Evolutionary conservation across 2,888 invertebrate genomes (phyloP).

Genomic region (Neelides folsomi): DNA sequence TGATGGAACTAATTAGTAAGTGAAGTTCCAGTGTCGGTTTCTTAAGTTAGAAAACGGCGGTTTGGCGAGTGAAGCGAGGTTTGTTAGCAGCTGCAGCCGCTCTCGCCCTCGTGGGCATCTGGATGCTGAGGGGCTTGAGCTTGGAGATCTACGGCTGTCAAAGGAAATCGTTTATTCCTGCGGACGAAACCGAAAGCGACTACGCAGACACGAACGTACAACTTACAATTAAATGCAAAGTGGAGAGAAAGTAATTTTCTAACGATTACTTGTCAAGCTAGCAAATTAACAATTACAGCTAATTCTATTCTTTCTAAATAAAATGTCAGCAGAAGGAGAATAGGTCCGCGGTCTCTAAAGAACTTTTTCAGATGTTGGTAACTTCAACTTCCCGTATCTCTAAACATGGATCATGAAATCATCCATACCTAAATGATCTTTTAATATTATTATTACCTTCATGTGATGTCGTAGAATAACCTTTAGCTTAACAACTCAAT

Average conservation of each 20-base stretch:
- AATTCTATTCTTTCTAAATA: background rate
- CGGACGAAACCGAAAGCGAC: background rate
- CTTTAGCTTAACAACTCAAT: too few species aligned
- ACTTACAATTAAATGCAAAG: constrained; percentile 2
- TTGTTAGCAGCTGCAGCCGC: constrained; percentile 67
- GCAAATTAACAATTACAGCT: background rate
- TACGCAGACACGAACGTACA: constrained; percentile 17
- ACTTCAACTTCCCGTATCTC: too few species aligned
- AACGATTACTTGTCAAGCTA: background rate
- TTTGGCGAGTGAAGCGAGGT: background rate
- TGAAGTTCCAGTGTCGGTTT: too few species aligned
- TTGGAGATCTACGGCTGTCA: constrained; percentile 65
- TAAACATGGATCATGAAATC: too few species aligned
- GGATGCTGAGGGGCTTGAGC: constrained; percentile 66
- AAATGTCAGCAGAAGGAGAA: background rate
- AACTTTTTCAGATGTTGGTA: too few species aligned
- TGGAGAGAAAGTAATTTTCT: background rate
- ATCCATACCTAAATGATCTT: too few species aligned
- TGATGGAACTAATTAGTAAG: too few species aligned
- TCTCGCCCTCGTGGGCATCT: constrained; percentile 64
- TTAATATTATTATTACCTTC: too few species aligned
- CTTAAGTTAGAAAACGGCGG: too few species aligned
- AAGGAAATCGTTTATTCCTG: too few species aligned
- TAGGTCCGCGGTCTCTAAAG: too few species aligned
- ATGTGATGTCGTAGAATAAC: too few species aligned